Percentiles rank a stretch among this genome's conserved stretches.
Conservation (phyloP, 2,113 vertebrate genomes). For the Xyliphius kryptos region DNA sequence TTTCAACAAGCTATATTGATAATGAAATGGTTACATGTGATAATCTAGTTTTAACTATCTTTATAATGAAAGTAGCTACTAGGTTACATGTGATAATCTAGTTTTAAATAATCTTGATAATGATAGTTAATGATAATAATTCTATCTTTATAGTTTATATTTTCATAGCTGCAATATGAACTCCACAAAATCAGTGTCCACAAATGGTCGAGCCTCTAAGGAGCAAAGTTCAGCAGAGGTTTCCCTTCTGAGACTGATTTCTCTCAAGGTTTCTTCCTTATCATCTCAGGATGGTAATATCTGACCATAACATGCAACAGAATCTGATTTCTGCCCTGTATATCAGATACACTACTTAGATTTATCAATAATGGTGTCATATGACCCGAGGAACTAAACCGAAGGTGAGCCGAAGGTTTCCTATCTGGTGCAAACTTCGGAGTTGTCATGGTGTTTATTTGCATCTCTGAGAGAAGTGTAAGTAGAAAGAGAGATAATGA, state of each 20-base stretch:
- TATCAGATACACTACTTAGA: not conserved
- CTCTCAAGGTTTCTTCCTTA: too few species aligned
- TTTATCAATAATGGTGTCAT: not conserved
- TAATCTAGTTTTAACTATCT: too few species aligned
- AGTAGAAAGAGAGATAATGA: constrained; percentile 4
- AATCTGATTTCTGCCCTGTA: not conserved
- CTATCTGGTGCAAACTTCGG: not conserved
- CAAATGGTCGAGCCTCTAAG: not conserved
- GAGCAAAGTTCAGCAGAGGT: not conserved
- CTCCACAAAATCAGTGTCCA: too few species aligned
- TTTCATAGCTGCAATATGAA: not conserved
- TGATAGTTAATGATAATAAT: too few species aligned
- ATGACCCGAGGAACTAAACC: not conserved
- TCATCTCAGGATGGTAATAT: not conserved
- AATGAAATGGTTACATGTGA: too few species aligned
- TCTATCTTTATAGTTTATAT: too few species aligned
- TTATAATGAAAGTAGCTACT: too few species aligned
- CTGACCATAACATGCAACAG: not conserved
- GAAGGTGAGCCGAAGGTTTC: not conserved
- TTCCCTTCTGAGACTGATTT: too few species aligned
- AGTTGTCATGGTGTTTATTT: not conserved
- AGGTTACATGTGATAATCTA: too few species aligned
- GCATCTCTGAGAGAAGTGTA: not conserved
- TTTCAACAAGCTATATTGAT: too few species aligned
- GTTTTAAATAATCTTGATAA: too few species aligned